These are phyloP conservation scores for Platyscapa corneri DNA, from an alignment of 1,140 invertebrate species.

Conservation along the genomic window DNA sequence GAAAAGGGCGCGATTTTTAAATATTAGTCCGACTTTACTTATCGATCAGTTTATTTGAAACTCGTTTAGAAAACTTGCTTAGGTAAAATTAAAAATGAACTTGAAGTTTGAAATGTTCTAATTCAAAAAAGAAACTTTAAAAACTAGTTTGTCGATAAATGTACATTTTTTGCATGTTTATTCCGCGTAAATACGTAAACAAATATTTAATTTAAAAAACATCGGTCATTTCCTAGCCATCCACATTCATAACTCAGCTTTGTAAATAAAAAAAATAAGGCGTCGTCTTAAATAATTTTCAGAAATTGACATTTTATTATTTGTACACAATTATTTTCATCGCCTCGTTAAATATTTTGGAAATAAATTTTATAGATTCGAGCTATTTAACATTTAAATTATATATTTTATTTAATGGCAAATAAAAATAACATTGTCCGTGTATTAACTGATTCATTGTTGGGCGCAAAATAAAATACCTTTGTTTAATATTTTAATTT, in stretches of 20 bases:
- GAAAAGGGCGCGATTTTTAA: neutral
- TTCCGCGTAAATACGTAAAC: neutral
- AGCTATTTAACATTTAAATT: neutral
- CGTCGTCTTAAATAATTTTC: neutral
- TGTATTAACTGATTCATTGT: too few species aligned
- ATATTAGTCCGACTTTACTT: neutral
- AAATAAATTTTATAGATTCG: neutral
- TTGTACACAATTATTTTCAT: neutral
- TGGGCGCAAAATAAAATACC: too few species aligned
- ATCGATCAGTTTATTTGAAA: neutral
- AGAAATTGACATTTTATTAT: neutral
- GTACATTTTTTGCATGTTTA: neutral
- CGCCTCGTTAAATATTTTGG: neutral
- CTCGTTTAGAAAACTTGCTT: neutral
- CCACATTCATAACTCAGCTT: neutral
- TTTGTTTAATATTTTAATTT: too few species aligned
- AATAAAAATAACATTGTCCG: too few species aligned
- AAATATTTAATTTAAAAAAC: neutral
- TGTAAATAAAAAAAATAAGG: too few species aligned
- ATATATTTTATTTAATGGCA: neutral
- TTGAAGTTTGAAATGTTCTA: neutral
- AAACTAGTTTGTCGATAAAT: neutral
- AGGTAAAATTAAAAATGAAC: neutral
- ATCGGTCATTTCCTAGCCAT: too few species aligned
- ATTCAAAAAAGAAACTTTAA: neutral